Evolutionary conservation across 1,140 invertebrate genomes (phyloP).

Genomic region (Ladona fulva): DNA sequence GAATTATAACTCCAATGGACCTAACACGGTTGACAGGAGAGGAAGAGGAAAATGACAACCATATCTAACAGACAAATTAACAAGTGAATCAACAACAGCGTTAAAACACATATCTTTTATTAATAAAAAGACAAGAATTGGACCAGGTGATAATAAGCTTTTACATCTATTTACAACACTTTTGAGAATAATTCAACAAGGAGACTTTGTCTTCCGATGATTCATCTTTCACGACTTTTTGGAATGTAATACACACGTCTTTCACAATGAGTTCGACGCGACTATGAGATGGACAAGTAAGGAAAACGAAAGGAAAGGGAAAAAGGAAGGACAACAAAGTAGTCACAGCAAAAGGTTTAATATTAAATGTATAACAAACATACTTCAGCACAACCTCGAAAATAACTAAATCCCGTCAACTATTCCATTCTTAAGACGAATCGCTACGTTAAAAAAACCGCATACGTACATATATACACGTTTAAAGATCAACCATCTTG

Average conservation of each 20-base stretch:
- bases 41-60: not conserved
- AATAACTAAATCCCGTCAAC: not conserved
- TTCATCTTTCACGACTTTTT: not conserved
- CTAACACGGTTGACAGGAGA: not conserved
- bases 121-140: conserved; percentile 2
- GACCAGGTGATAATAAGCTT: conserved; percentile 1
- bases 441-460: not conserved
- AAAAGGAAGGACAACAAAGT: not conserved
- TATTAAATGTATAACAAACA: not conserved
- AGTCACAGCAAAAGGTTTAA: not conserved
- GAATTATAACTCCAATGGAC: not conserved
- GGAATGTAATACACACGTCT: not conserved
- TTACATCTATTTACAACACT: not conserved
- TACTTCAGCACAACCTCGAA: not conserved
- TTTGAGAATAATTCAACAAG: not conserved
- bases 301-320: not conserved
- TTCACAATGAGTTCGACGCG: not conserved
- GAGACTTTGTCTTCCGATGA: not conserved
- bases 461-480: not conserved
- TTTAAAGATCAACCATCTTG: conserved; percentile 2
- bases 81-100: not conserved
- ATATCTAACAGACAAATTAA: not conserved
- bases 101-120: conserved; percentile 8
- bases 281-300: not conserved
- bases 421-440: not conserved